Conservation (phyloP, 2,797 vertebrate genomes). For the Rhadinocentrus ornatus region DNA sequence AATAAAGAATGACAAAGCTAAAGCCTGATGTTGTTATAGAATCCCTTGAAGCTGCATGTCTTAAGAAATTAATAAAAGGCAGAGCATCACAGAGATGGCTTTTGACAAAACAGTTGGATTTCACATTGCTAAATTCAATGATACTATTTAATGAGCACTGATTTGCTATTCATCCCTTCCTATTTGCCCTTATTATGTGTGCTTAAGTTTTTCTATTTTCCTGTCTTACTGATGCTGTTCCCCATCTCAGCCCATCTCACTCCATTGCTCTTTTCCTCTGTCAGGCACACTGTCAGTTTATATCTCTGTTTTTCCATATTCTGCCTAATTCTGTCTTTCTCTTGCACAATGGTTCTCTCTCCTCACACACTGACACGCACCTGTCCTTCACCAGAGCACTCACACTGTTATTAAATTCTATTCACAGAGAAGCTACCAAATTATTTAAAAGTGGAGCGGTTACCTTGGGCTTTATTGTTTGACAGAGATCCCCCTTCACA, state of each 20-base stretch:
- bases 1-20: constrained; percentile 4
- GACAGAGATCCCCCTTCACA: constrained; percentile 10
- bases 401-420: constrained; percentile 40
- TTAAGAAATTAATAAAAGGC: constrained; percentile 53
- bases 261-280: constrained; percentile 28
- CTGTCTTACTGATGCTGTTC: background rate
- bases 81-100: constrained; percentile 41
- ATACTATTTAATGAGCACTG: constrained; percentile 54
- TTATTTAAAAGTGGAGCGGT: constrained; percentile 49
- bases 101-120: constrained; percentile 55
- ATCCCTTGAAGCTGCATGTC: constrained; percentile 33
- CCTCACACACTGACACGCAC: constrained; percentile 16
- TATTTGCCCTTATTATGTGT: constrained; percentile 20
- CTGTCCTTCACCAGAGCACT: constrained; percentile 36
- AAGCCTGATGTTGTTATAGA: constrained; percentile 56
- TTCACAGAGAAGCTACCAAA: constrained; percentile 42
- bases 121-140: constrained; percentile 45
- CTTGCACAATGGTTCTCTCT: constrained; percentile 4
- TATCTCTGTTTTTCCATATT: background rate
- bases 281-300: constrained; percentile 37
- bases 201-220: constrained; percentile 23
- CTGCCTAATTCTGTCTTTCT: constrained; percentile 15
- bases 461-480: constrained; percentile 52
- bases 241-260: constrained; percentile 18
- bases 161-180: constrained; percentile 38